A percentile compares a stretch with the other conserved stretches of the same genome.
Conservation (phyloP, 2,113 vertebrate genomes). For the Chaenogobius annularis region DNA sequence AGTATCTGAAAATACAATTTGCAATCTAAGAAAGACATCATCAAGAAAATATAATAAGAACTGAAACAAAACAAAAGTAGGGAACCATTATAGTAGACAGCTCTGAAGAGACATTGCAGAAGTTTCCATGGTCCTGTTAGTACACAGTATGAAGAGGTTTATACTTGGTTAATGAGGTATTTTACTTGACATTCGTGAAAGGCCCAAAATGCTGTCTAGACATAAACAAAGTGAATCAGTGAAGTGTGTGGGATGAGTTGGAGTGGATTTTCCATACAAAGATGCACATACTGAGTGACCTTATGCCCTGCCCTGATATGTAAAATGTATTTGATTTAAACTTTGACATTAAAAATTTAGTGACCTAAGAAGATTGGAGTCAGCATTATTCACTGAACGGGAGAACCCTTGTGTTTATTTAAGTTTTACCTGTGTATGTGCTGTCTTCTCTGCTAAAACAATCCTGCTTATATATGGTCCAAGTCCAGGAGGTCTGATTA, state of each 20-base stretch:
- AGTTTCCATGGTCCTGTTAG: constrained; percentile 45
- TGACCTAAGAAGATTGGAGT: constrained; percentile 42
- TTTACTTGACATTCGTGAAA: constrained; percentile 18
- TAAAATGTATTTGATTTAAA: constrained; percentile 43
- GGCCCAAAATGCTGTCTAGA: constrained; percentile 16
- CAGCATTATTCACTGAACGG: constrained; percentile 40
- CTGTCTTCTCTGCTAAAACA: constrained; percentile 25
- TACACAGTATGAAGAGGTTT: constrained; percentile 25
- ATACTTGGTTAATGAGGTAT: constrained; percentile 36
- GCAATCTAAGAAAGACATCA: too few relatives aligned
- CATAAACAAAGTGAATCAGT: constrained; percentile 45
- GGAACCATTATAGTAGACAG: neutral
- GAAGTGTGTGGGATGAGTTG: constrained; percentile 27
- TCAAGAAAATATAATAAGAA: too few relatives aligned
- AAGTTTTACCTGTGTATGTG: constrained; percentile 21
- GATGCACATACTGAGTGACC: constrained; percentile 17
- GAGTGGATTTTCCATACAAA: constrained; percentile 29
- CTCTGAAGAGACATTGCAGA: constrained; percentile 34
- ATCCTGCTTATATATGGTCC: constrained; percentile 48
- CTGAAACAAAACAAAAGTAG: too few relatives aligned
- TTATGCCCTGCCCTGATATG: constrained; percentile 26
- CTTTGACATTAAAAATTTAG: constrained; percentile 16
- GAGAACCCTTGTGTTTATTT: constrained; percentile 22
- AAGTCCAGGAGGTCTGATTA: constrained; percentile 40
- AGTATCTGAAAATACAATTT: too few relatives aligned